Evolutionary conservation across 1,140 invertebrate genomes (phyloP).

Genomic region (Drosophila ananassae): DNA sequence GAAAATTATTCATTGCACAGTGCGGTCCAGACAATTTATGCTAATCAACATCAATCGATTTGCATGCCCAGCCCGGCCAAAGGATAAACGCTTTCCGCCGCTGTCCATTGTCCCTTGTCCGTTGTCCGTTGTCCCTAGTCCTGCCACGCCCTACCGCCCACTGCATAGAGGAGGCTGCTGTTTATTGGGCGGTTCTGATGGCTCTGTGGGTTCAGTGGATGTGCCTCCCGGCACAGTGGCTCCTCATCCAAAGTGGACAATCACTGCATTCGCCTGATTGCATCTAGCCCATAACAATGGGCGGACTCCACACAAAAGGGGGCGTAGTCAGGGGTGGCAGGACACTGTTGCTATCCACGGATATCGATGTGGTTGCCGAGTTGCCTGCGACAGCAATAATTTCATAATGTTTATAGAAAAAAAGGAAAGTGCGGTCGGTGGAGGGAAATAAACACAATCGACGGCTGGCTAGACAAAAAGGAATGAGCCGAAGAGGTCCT

Average conservation of each 20-base stretch:
- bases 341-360: constrained; percentile 29
- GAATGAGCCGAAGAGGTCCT: not conserved
- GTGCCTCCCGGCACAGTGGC: constrained; percentile 13
- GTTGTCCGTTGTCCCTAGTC: constrained; percentile 21
- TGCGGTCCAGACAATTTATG: constrained; percentile 83
- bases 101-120: constrained; percentile 1
- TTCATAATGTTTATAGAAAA: constrained; percentile 60
- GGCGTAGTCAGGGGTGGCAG: not conserved
- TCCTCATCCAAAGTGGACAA: constrained; percentile 66
- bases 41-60: constrained; percentile 83
- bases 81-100: constrained; percentile 54
- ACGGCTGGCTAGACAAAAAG: not conserved
- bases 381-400: constrained; percentile 71
- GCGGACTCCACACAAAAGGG: not conserved
- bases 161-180: constrained; percentile 24
- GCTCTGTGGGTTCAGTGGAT: constrained; percentile 53
- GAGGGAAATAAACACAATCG: constrained; percentile 24
- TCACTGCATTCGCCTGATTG: constrained; percentile 76
- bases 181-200: constrained; percentile 73
- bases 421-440: not conserved
- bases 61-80: constrained; percentile 62
- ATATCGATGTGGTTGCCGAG: not conserved
- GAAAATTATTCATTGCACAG: constrained; percentile 81
- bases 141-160: constrained; percentile 3
- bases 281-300: constrained; percentile 45